Evolutionary conservation across 1,140 invertebrate genomes (phyloP), one percentile per base, ranked within the genome.

Genomic region (Nylanderia fulva): DNA sequence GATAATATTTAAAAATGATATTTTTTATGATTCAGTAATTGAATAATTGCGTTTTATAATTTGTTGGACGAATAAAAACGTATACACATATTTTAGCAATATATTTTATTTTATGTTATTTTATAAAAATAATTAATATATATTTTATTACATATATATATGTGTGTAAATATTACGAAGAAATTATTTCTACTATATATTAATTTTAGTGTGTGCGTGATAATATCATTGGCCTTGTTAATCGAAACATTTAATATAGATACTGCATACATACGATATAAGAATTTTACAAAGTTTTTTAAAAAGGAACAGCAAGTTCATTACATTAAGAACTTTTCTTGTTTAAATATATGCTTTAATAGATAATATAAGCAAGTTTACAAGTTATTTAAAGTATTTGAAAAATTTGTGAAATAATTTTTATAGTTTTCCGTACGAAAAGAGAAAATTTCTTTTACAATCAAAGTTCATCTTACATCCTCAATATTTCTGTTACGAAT

Each of bases 121-220:
- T 69, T 29, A 48, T 42, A 52, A 69, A 69, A 18, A 5, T 29
- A 68, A 27, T 69, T 48, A 29, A 48, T 69, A 48, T 48, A 27
- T 18, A 45, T 42, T 42, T 66, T 42, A 1, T 3, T 21, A 29
- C 24, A 48, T 69, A n/a, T n/a, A 52, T 27, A 21, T 27, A 27
- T 48, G n/a, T n/a, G n/a, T n/a, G 42, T 27, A 42, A 42, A 42
- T 2, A n/a, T 48, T 6, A 7, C 24, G 39, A 42, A 11, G 9
- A n/a, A 29, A 15, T 69, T 48, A 48, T 69, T 1, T 27, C 8
- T 48, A 69, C 0, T 48, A 29, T 11, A 42, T n/a, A 45, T 69
- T n/a, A 48, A 21, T 48, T 18, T 69, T 69, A 69, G 18, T 69
- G 18, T 69, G 18, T n/a, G 48, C 6, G 45, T 27, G 15, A 8